Evolutionary conservation across 2,797 vertebrate genomes (phyloP), one percentile per base, ranked within the genome.

Genomic region (Coregonus suidteri): DNA sequence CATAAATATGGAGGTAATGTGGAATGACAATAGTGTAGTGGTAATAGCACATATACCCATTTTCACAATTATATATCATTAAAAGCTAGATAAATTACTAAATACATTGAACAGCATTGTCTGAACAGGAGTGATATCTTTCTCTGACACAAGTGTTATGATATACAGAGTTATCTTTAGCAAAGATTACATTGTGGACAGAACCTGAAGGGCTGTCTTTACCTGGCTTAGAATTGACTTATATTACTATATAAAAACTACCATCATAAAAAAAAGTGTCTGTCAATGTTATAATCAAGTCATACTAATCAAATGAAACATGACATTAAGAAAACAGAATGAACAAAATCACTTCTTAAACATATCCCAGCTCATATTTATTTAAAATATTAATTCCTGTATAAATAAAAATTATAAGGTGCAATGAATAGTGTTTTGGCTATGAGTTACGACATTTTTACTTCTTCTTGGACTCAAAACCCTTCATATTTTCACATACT

Each of bases 171-270:
- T 64, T 37, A 62, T 41, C 13, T 74, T 56, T 74, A 20, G 30
- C 62, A 25, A 11, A 64, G 20, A 30, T 14, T 37, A 35, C 53
- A 20, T 64, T 4, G 13, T 79, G 69, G 70, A 78, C 66, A 52
- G 25, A 76, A 35, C 41, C 31, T 37, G 54, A 73, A 34, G 37
- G 25, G 53, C 68, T 71, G 74, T 77, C 5, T 14, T 85, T 85
- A 80, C 83, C 83, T 88, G 89, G 83, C 84, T 86, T 86, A 75
- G 78, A 31, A 64, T 89, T 77, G 82, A 81, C 69, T 62, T 80
- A 69, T 79, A 9, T 64, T 77, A 72, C 71, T 71, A 78, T 9
- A 73, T 54, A 30, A 85, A 85, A 76, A 76, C 9, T n/a, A n/a
- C n/a, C n/a, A n/a, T n/a, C n/a, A 73, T 54, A 30, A 85, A 85